These are phyloP conservation scores for Muraenolepis orangiensis DNA, from an alignment of 2,797 vertebrate species.

Conservation along the genomic window DNA sequence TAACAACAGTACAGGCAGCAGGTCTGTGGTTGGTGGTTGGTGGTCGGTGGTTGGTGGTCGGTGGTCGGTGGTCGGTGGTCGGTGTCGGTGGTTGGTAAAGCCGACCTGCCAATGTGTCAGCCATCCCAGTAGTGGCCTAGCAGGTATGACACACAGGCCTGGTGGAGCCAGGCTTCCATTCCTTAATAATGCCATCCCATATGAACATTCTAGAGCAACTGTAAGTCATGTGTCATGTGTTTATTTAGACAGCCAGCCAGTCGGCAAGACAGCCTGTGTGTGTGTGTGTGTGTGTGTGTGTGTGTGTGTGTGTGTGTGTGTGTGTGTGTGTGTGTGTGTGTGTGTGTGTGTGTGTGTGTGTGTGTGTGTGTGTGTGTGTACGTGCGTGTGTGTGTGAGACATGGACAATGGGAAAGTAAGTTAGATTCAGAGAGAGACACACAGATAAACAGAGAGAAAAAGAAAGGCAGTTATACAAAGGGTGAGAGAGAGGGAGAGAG, in stretches of 20 bases:
- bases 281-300: constrained; percentile 4
- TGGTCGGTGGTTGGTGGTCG: no score
- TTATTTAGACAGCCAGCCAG: constrained; percentile 18
- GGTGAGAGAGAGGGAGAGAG: constrained; percentile 10
- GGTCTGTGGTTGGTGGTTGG: no score
- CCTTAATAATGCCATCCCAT: constrained; percentile 25
- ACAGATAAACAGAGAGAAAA: neutral
- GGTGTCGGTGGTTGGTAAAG: neutral
- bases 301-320: neutral
- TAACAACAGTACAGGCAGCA: neutral
- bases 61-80: no score
- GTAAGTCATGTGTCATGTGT: neutral
- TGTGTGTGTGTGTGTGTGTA: constrained; percentile 8
- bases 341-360: constrained; percentile 13
- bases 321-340: neutral
- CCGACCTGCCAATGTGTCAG: neutral
- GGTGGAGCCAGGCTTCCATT: constrained; percentile 13
- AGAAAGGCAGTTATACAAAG: no score
- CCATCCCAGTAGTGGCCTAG: neutral
- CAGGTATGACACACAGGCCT: neutral
- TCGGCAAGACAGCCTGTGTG: constrained; percentile 23
- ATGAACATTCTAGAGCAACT: constrained; percentile 23
- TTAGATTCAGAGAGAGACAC: constrained; percentile 25
- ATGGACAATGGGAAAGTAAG: constrained; percentile 10
- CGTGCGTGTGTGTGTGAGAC: constrained; percentile 10